A percentile compares a stretch with the other conserved stretches of the same genome.
Evolutionary conservation across 2,888 invertebrate species (phyloP).

Genomic region (Acleris sparsana): DNA sequence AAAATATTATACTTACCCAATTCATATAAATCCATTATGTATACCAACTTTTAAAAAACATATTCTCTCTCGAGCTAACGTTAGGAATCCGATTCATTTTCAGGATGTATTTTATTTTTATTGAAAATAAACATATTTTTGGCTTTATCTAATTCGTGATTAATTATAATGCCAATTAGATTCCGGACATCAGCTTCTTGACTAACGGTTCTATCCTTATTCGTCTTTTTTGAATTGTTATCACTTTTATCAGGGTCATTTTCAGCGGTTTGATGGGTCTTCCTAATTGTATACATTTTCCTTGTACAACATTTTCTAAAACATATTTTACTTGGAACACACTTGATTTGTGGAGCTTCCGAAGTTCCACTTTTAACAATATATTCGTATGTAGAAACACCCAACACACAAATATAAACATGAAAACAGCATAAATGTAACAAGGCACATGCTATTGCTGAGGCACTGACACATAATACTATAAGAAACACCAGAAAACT

Average conservation of each 20-base stretch:
- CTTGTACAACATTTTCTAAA: conserved; percentile 51
- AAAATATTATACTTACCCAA: not conserved
- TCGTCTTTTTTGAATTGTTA: conserved; percentile 38
- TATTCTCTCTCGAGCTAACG: too few species aligned
- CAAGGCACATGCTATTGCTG: conserved; percentile 89
- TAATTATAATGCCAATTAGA: conserved; percentile 64
- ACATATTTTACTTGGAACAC: conserved; percentile 19
- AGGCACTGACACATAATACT: conserved; percentile 87
- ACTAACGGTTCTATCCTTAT: conserved; percentile 32
- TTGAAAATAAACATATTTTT: conserved; percentile 64
- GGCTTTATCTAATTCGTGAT: conserved; percentile 65
- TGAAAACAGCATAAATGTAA: conserved; percentile 94
- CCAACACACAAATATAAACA: conserved; percentile 92
- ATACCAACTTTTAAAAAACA: too few species aligned
- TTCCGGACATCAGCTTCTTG: conserved; percentile 53
- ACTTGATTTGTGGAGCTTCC: conserved; percentile 45
- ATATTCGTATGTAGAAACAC: conserved; percentile 95
- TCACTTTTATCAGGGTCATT: conserved; percentile 39
- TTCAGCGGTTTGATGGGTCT: conserved; percentile 36
- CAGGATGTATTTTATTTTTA: conserved; percentile 73
- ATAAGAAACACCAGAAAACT: conserved; percentile 70
- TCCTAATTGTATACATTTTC: conserved; percentile 46
- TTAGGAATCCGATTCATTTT: conserved; percentile 43
- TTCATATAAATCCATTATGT: too few species aligned
- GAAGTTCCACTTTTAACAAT: conserved; percentile 76